Conservation (phyloP, 2,888 invertebrate species). For the Volucella bombylans region DNA sequence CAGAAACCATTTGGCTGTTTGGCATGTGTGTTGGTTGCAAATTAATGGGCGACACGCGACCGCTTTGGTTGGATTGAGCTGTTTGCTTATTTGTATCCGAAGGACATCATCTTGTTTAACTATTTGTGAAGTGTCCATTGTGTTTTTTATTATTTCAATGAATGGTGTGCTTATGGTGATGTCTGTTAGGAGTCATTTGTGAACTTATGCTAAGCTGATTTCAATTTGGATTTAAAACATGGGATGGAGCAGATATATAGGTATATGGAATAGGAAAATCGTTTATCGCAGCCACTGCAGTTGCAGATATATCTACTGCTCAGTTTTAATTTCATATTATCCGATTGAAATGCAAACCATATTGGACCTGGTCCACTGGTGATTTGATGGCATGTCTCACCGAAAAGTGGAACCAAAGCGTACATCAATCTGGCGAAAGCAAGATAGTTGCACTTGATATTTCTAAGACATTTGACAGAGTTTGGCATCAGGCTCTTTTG, state of each 20-base stretch:
- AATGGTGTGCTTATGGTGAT: conserved; percentile 25
- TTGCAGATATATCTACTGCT: neutral
- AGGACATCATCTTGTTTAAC: conserved; percentile 45
- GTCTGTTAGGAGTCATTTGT: conserved; percentile 49
- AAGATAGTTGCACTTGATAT: no score
- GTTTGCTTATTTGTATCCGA: conserved; percentile 59
- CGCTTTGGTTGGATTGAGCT: conserved; percentile 48
- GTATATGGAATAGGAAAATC: conserved; percentile 45
- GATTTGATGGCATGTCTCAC: no score
- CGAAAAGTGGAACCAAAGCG: no score
- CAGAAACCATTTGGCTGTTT: conserved; percentile 45
- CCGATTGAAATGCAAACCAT: no score
- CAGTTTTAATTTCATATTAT: no score
- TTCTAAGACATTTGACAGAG: no score
- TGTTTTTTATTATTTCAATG: conserved; percentile 41
- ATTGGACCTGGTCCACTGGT: no score
- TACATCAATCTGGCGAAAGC: no score
- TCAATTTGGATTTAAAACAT: conserved; percentile 36
- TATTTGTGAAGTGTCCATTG: conserved; percentile 29
- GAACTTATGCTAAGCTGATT: conserved; percentile 1
- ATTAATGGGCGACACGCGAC: conserved; percentile 71
- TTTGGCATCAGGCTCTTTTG: no score
- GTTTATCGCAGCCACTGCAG: conserved; percentile 32
- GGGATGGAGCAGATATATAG: conserved; percentile 27
- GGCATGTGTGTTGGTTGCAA: conserved; percentile 64